These are phyloP conservation scores for Phylloscopus trochiloides DNA, from an alignment of 2,113 vertebrate genomes.

Conservation along the genomic window DNA sequence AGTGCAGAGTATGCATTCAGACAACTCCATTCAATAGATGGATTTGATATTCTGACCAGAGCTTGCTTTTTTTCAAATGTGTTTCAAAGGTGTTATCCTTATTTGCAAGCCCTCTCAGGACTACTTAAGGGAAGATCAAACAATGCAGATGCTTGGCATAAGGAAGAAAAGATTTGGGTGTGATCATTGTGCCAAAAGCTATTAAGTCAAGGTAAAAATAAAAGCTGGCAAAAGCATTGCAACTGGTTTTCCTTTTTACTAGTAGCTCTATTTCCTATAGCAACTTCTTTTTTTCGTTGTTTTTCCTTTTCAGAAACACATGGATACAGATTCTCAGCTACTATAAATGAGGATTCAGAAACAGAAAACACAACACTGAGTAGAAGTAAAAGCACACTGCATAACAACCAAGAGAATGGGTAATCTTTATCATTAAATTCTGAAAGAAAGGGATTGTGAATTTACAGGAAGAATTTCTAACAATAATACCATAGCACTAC, in stretches of 20 bases:
- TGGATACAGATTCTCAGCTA: not conserved
- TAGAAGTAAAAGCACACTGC: not conserved
- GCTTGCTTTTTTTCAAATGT: not conserved
- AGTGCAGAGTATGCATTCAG: not conserved
- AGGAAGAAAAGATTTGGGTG: not conserved
- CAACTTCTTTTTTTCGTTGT: not conserved
- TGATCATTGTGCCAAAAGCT: not conserved
- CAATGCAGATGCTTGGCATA: not conserved
- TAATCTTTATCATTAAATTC: not conserved
- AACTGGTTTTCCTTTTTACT: not conserved
- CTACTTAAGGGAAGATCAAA: not conserved
- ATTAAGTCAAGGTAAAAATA: not conserved
- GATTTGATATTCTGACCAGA: not conserved
- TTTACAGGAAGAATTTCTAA: not conserved
- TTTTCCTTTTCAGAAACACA: not conserved
- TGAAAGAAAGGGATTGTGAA: not conserved
- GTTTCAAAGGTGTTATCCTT: not conserved
- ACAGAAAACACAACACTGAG: not conserved
- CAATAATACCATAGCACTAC: not conserved
- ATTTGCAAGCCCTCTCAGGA: not conserved
- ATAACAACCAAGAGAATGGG: not conserved
- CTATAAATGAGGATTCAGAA: not conserved
- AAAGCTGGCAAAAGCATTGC: not conserved
- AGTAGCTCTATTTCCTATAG: not conserved
- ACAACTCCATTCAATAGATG: not conserved